phyloP scores from a whole-genome alignment of 2,888 invertebrate species.

The Drosophila peninsularis region DNA sequence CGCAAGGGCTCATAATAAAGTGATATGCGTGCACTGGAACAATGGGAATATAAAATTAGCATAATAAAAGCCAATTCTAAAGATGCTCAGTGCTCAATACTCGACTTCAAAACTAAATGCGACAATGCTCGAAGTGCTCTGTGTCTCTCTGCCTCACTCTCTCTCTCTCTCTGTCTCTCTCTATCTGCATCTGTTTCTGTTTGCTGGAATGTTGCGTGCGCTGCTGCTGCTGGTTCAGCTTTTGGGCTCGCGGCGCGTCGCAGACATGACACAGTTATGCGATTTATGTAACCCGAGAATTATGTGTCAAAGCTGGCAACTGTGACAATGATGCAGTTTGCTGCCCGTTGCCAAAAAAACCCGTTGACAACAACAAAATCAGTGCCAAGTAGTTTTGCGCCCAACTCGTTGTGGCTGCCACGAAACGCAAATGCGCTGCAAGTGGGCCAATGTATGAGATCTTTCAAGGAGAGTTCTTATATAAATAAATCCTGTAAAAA shows the following conservation, averaged over 20 bases:
- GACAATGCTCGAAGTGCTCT: conserved; percentile 39
- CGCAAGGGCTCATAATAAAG: conserved; percentile 68
- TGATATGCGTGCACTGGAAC: conserved; percentile 78
- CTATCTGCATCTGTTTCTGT: conserved; percentile 5
- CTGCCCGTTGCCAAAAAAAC: conserved; percentile 25
- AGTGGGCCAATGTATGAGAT: not conserved
- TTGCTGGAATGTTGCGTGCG: conserved; percentile 54
- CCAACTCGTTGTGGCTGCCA: conserved; percentile 1
- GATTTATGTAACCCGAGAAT: conserved; percentile 77
- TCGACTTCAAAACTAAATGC: conserved; percentile 28
- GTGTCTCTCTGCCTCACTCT: not conserved
- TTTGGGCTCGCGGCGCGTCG: conserved; percentile 35
- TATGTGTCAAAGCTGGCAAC: conserved; percentile 71
- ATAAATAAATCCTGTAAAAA: no score
- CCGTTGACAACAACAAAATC: conserved; percentile 39
- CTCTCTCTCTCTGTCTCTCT: not conserved
- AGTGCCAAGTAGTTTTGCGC: conserved; percentile 31
- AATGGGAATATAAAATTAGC: conserved; percentile 81
- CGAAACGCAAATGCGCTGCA: conserved; percentile 41
- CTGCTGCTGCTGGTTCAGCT: conserved; percentile 45
- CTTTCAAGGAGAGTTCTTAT: not conserved
- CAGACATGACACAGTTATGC: conserved; percentile 78
- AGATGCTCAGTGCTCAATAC: conserved; percentile 28
- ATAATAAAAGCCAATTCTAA: conserved; percentile 76
- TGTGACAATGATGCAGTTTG: conserved; percentile 72